Base-by-base conservation (phyloP, 2,113 vertebrate species). In the Neodon shergylaensis region DNA sequence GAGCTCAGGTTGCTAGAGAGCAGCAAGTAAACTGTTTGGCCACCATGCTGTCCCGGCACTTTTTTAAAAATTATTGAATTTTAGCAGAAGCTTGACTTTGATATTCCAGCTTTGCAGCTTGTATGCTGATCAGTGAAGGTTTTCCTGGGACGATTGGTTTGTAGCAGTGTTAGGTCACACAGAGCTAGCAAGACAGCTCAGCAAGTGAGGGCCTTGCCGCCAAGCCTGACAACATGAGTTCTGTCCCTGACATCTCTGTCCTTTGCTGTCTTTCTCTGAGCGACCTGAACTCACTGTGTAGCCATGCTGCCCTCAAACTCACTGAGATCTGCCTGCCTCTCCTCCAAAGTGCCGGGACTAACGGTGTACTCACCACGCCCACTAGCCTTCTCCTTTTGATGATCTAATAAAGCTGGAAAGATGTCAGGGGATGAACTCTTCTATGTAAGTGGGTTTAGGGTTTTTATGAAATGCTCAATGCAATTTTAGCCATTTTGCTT, bases 401-500 rank as follows among this genome's bases (percentile, higher is more conserved):
- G 36, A 8, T 89, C 70, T 91, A 36, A 52, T 87, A 95, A 87
- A 93, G 68, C 33, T 74, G n/a, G 7, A 93, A 68, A 79, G 78
- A 12, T 89, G 19, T 54, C 77, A 73, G 61, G 31, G 2, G 72
- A n/a, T 95, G 68, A 96, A 12, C 83, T 90, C 36, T 93, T 94
- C 70, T 8, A 39, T 84, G 33, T 72, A 66, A 94, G 22, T 86
- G 19, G 63, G 6, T 16, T 36, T 77, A 21, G 49, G 26, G 28
- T 2, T 87, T 91, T 96, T 58, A 93, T 61, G 92, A 93, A 93
- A 78, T 92, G 58, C 42, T 49, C 52, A 90, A 52, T 39, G 88
- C 61, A 90, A 0, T 58, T 95, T 95, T 94, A 95, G 79, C 31
- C 65, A 88, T 93, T 97, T 96, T 95, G 26, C 78, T 79, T 84